Conservation (phyloP, 2,797 vertebrate species). For the Lagocephalus sceleratus region DNA sequence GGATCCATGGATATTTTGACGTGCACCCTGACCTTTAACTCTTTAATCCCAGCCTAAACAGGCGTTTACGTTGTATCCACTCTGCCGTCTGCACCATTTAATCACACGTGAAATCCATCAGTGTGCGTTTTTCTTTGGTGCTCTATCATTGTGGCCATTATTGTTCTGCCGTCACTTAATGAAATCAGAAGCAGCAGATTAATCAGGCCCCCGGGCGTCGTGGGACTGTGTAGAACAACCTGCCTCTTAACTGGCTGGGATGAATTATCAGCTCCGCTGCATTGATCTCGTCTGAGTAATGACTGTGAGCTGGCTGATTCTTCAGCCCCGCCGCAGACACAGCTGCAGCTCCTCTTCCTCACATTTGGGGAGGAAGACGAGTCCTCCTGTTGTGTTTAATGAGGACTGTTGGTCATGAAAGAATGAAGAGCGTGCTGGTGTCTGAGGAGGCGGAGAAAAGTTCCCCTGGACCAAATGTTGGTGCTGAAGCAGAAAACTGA, state of each 20-base stretch:
- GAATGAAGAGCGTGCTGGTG: constrained; percentile 22
- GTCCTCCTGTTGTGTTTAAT: not conserved
- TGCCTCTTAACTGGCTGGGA: constrained; percentile 18
- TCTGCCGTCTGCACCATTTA: too few species aligned
- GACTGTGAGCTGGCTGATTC: constrained; percentile 3
- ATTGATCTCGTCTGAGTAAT: constrained; percentile 32
- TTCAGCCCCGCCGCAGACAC: not conserved
- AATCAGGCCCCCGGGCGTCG: constrained; percentile 5
- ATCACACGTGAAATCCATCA: too few species aligned
- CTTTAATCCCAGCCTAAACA: not conserved
- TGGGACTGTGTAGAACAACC: constrained; percentile 15
- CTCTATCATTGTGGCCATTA: not conserved
- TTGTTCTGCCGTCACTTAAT: constrained; percentile 6
- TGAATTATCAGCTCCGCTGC: constrained; percentile 19
- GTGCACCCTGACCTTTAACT: not conserved
- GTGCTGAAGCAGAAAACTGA: constrained; percentile 63
- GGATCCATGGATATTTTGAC: too few species aligned
- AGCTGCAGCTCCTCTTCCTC: constrained; percentile 7
- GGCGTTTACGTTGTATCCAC: too few species aligned
- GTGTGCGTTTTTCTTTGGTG: not conserved
- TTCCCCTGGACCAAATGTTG: constrained; percentile 49
- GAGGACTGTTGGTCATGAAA: constrained; percentile 19
- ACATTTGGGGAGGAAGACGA: constrained; percentile 15
- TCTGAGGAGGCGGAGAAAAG: constrained; percentile 36
- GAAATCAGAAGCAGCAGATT: constrained; percentile 7